Percentiles rank a stretch among this genome's conserved stretches.
Conservation (phyloP, 2,113 vertebrate species). For the Eretmochelys imbricata region DNA sequence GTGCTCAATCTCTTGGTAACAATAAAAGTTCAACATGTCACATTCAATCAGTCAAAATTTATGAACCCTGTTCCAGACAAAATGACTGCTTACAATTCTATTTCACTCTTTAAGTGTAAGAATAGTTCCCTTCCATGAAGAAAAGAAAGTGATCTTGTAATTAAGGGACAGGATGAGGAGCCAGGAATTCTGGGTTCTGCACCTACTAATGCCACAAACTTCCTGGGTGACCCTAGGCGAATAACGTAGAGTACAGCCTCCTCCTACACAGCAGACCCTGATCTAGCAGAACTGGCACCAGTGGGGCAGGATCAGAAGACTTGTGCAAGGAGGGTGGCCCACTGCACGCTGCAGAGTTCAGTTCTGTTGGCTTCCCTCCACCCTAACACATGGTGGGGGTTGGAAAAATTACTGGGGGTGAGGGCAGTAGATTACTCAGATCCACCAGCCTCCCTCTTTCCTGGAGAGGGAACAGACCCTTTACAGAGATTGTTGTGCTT, state of each 20-base stretch:
- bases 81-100: conserved; percentile 19
- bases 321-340: neutral
- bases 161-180: fast-evolving
- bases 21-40: conserved; percentile 25
- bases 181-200: neutral
- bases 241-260: fast-evolving
- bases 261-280: neutral
- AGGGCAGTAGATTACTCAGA: neutral
- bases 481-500: neutral
- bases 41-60: conserved; percentile 17
- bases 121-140: fast-evolving
- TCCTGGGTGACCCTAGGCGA: neutral
- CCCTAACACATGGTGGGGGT: neutral
- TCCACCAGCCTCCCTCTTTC: neutral
- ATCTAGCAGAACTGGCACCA: neutral
- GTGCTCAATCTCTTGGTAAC: neutral
- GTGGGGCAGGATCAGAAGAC: neutral
- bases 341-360: neutral
- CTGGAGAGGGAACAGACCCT: neutral
- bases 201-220: neutral
- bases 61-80: neutral
- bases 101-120: neutral
- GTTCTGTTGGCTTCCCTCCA: neutral
- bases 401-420: neutral
- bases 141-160: fast-evolving